Conservation (phyloP, 2,113 vertebrate genomes). For the Dipodomys merriami region DNA sequence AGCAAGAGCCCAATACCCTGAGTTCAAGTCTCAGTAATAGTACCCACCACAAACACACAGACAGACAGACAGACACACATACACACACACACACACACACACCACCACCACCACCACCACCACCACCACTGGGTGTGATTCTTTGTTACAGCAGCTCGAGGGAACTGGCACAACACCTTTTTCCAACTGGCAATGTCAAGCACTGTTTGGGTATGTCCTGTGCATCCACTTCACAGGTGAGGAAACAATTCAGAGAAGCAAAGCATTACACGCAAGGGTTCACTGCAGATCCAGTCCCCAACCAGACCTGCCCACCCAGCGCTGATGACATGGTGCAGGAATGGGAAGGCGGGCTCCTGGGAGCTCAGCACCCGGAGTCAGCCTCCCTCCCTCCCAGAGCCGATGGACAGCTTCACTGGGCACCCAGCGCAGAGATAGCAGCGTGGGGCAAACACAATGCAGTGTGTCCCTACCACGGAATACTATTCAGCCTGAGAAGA, state of each 20-base stretch:
- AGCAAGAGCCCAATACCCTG: no score
- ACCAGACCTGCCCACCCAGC: neutral
- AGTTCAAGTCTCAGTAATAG: no score
- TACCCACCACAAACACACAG: no score
- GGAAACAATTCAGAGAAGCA: neutral
- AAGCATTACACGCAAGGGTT: neutral
- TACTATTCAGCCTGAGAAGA: neutral
- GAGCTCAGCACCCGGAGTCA: neutral
- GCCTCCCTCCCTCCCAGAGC: neutral
- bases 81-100: no score
- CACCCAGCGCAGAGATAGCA: neutral
- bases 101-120: no score
- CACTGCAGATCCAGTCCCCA: neutral
- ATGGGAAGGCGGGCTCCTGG: neutral
- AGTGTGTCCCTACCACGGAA: neutral
- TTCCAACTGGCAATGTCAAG: neutral
- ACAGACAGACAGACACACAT: no score
- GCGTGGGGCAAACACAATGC: neutral
- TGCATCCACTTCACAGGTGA: neutral
- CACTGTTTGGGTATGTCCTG: accelerated
- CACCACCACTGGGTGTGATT: no score
- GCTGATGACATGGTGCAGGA: neutral
- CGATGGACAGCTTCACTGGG: neutral
- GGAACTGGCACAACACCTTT: accelerated
- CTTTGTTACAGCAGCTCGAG: neutral